A percentile compares a stretch with the other conserved stretches of the same genome.
Conservation (phyloP, 2,113 vertebrate genomes). For the Conger conger region DNA sequence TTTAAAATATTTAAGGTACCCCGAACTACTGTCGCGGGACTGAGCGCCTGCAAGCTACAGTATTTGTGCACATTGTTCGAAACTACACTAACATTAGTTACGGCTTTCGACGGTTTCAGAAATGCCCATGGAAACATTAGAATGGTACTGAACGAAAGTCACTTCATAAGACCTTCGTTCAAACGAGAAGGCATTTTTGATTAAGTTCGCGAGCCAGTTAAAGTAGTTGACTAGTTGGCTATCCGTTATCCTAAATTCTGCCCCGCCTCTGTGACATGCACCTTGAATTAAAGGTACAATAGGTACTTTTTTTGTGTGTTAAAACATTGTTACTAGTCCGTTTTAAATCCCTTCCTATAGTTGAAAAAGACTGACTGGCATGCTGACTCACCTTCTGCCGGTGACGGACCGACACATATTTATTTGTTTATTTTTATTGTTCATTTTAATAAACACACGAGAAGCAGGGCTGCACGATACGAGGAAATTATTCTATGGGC, state of each 20-base stretch:
- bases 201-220: background rate
- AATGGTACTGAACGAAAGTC: background rate
- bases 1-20: slow-evolving; percentile 37
- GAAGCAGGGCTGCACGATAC: too few species aligned
- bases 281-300: too few species aligned
- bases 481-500: too few species aligned
- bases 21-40: background rate
- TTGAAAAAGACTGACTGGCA: too few species aligned
- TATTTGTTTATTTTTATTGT: too few species aligned
- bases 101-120: background rate
- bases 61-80: background rate
- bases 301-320: too few species aligned
- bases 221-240: background rate
- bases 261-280: background rate
- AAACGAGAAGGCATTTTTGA: background rate
- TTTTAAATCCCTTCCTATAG: too few species aligned
- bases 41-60: background rate
- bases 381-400: too few species aligned
- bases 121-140: background rate
- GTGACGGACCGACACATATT: too few species aligned
- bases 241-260: background rate
- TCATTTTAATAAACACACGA: too few species aligned
- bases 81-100: background rate
- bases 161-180: background rate
- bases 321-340: too few species aligned